Evolutionary conservation across 2,888 invertebrate genomes (phyloP), one percentile per base, ranked within the genome.

Genomic region (Napeogenes sylphis): DNA sequence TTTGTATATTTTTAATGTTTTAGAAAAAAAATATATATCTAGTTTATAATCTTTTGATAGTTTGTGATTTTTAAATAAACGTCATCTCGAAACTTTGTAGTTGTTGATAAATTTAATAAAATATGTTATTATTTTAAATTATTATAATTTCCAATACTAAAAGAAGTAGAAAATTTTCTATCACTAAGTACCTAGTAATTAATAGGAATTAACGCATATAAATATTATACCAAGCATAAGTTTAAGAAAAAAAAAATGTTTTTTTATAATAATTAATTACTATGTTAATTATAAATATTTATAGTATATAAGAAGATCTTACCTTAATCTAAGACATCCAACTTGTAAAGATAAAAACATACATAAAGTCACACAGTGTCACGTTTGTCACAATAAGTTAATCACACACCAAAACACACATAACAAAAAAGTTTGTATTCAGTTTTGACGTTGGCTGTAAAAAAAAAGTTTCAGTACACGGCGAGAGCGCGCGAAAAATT

Each of bases 321-420:
- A 90, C 90, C 90, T 88, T 86, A 86, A 73, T 73, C 75, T 83
- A 83, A 73, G 80, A 83, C 83, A 89, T 90, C 88, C 88, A 87
- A 84, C 73, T 77, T 67, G 78, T 51, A 79, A 80, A 65, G 66
- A 70, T 64, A 69, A 68, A 66, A 65, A 63, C 63, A 74, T 66
- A 77, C 75, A 72, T 58, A 73, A 69, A 74, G 71, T 74, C 74
- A 75, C 71, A 80, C 80, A 79, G 70, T 73, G 79, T 75, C 79
- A 79, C 78, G 74, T 71, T 65, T 73, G 61, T 67, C 77, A 79
- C 77, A 72, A 77, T 81, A 77, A 68, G 72, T 73, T 68, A 69
- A 58, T 63, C 71, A 71, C 74, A 72, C 69, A 66, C 56, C 57
- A 63, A 64, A 72, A 73, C 71, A 72, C 73, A 71, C 73, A 72